Evolutionary conservation across 2,888 invertebrate species (phyloP), one percentile per base, ranked within the genome.

Genomic region (Leistus spinibarbis): DNA sequence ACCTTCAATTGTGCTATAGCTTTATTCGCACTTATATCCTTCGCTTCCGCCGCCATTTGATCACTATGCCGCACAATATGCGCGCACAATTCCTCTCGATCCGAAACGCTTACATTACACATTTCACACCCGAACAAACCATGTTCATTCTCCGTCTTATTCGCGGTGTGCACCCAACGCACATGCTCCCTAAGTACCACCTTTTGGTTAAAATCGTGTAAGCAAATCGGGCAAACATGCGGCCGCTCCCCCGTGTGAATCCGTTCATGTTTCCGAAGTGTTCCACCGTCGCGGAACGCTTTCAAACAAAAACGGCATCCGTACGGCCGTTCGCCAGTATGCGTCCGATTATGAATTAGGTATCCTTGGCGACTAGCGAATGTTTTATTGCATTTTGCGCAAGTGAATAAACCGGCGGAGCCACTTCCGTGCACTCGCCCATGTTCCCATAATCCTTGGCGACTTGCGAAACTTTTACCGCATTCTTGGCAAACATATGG

Each of bases 21-120:
- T 54, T 69, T n/a, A n/a, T n/a, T 64, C 9, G 60, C 54, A 3
- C 20, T n/a, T 22, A 64, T 77, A 22, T 78, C 84, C 78, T 85
- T 86, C 0, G 85, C 85, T 60, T 84, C 82, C 7, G 87, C 86
- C 19, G 88, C 87, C 82, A 88, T 86, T 76, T 86, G 85, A 79
- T 88, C 88, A 23, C 88, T 87, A 79, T 88, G 88, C 77, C 87
- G 87, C 20, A 88, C 88, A 54, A 88, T 86, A 78, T 88, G 88
- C 0, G 86, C 86, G 79, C 88, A 88, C 10, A 88, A 82, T 77
- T 88, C 88, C 74, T 87, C 87, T 20, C 86, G 83, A 70, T 87
- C 86, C 40, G 84, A 83, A 77, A 86, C 85, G 5, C 84, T 69
- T 4, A 83, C 81, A 2, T 84, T 84, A 78, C 88, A 88, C 0